phyloP scores from a whole-genome alignment of 2,797 vertebrate species.

The Lutjanus campechanus region DNA sequence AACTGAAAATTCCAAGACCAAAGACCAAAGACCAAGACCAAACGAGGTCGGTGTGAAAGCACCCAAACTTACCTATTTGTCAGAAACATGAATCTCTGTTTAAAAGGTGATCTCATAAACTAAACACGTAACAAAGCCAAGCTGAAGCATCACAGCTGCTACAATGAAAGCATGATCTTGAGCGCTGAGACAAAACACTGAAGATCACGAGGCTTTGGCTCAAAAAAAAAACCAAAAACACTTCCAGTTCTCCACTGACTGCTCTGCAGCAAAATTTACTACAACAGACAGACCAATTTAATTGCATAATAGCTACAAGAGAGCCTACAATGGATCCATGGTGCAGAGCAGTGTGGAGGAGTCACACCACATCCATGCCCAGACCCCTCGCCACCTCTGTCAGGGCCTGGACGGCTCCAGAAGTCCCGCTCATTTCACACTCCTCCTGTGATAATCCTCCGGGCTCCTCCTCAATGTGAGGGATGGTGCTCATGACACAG shows the following conservation, averaged over 20 bases:
- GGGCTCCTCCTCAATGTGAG: constrained; percentile 77
- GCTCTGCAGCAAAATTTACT: neutral
- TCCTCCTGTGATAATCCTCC: constrained; percentile 65
- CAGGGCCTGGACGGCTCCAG: constrained; percentile 84
- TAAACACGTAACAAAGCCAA: constrained; percentile 4
- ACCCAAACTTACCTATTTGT: too few relatives aligned
- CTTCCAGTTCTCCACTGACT: neutral
- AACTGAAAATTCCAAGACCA: too few relatives aligned
- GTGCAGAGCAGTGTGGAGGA: neutral
- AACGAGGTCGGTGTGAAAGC: too few relatives aligned
- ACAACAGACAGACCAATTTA: neutral
- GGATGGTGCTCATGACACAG: constrained; percentile 84
- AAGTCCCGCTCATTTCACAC: constrained; percentile 64
- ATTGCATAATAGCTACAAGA: constrained; percentile 14
- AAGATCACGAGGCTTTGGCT: neutral
- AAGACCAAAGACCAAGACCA: too few relatives aligned
- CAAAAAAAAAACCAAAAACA: neutral
- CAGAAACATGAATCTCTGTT: neutral
- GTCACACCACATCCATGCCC: constrained; percentile 88
- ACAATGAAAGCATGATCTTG: neutral
- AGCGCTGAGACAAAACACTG: neutral
- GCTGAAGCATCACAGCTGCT: constrained; percentile 8
- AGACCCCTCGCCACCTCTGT: constrained; percentile 87
- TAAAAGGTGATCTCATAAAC: neutral
- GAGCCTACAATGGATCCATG: neutral